Evolutionary conservation across 2,888 invertebrate genomes (phyloP).

Genomic region (Ethmia dodecea): DNA sequence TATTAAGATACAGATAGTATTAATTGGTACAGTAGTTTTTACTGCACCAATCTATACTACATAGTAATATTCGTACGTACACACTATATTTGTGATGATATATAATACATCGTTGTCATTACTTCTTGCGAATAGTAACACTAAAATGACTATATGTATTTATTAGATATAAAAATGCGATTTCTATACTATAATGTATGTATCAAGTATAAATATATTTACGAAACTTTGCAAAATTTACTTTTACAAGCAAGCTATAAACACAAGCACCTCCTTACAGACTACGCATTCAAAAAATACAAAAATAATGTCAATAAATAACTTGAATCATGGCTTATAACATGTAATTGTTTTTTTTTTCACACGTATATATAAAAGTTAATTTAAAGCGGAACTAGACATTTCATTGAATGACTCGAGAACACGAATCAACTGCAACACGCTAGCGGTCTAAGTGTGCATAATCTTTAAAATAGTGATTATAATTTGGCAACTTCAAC

Average conservation of each 20-base stretch:
- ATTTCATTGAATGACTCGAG: background rate
- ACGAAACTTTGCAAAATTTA: constrained; percentile 15
- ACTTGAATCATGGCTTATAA: constrained; percentile 1
- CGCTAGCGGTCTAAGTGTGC: constrained; percentile 25
- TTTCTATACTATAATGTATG: no score
- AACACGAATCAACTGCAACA: constrained; percentile 7
- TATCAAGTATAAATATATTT: no score
- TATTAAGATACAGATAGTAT: no score
- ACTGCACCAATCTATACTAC: no score
- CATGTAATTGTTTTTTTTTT: background rate
- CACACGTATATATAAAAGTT: background rate
- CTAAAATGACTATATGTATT: no score
- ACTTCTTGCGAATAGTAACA: no score
- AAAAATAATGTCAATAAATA: constrained; percentile 7
- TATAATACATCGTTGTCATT: no score
- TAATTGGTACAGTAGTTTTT: no score
- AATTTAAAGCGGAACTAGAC: background rate
- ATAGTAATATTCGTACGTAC: no score
- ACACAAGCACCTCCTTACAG: constrained; percentile 13
- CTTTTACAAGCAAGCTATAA: constrained; percentile 17
- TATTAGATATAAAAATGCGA: no score
- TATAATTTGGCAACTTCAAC: constrained; percentile 33
- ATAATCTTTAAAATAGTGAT: constrained; percentile 19
- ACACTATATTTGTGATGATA: no score
- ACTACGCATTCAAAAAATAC: no score